Conservation (phyloP, 2,113 vertebrate species). For the Ailuropoda melanoleuca region DNA sequence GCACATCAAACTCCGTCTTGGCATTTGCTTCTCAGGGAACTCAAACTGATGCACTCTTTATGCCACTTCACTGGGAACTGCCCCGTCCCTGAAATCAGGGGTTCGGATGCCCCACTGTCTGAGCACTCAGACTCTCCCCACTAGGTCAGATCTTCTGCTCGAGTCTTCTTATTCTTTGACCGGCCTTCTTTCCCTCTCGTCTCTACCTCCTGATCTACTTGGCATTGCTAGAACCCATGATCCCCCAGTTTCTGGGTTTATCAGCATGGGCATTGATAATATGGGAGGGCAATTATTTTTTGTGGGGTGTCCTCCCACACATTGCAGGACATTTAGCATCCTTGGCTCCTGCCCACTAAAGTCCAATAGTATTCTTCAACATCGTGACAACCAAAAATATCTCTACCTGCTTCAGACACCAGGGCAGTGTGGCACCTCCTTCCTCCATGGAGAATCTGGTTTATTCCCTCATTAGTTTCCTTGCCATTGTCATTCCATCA, state of each 20-base stretch:
- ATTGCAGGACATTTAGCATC: not conserved
- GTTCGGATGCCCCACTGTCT: not conserved
- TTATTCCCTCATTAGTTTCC: not conserved
- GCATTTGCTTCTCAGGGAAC: not conserved
- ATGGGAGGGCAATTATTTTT: not conserved
- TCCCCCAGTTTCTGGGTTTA: not conserved
- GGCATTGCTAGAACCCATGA: not conserved
- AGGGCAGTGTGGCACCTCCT: fast-evolving
- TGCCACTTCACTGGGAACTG: not conserved
- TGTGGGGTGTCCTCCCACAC: not conserved
- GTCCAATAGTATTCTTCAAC: not conserved
- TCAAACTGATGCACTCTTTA: not conserved
- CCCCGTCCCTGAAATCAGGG: not conserved
- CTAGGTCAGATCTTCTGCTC: too few relatives aligned
- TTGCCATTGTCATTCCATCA: not conserved
- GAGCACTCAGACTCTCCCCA: not conserved
- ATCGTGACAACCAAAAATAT: not conserved
- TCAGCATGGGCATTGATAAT: not conserved
- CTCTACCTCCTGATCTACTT: not conserved
- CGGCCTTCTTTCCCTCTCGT: not conserved
- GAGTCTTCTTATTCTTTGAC: not conserved
- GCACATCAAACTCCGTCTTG: not conserved
- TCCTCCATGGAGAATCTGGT: not conserved
- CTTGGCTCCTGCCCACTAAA: not conserved
- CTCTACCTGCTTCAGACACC: not conserved